phyloP scores from a whole-genome alignment of 2,113 vertebrate genomes.

The Halcyon malimbica region DNA sequence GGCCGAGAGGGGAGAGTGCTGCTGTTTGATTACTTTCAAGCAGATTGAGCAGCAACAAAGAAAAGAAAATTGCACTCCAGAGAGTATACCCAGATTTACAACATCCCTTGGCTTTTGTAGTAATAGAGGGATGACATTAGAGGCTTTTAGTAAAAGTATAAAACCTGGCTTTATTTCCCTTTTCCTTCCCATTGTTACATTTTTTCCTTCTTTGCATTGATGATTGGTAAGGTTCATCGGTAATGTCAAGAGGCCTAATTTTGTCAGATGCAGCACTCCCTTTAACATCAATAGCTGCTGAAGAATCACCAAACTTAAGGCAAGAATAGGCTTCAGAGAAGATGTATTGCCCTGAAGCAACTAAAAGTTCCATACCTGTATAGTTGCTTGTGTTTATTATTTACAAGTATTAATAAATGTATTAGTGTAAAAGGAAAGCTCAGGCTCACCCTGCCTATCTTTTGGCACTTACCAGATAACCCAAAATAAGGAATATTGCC shows the following conservation, averaged over 20 bases:
- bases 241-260: background rate
- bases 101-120: background rate
- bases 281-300: background rate
- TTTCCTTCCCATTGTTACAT: background rate
- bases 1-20: background rate
- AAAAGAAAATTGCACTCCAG: background rate
- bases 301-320: background rate
- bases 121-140: background rate
- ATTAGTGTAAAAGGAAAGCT: background rate
- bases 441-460: background rate
- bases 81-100: background rate
- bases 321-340: background rate
- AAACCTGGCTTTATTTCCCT: background rate
- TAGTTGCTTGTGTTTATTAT: background rate
- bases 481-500: background rate
- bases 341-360: background rate
- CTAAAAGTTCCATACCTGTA: background rate
- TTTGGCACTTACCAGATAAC: background rate
- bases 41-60: constrained; percentile 8
- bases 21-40: constrained; percentile 1
- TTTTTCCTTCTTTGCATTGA: background rate
- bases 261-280: background rate
- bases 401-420: background rate
- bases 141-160: constrained; percentile 1
- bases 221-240: background rate